These are phyloP conservation scores for Eupristina koningsbergeri DNA, from an alignment of 1,140 invertebrate species.

Conservation along the genomic window DNA sequence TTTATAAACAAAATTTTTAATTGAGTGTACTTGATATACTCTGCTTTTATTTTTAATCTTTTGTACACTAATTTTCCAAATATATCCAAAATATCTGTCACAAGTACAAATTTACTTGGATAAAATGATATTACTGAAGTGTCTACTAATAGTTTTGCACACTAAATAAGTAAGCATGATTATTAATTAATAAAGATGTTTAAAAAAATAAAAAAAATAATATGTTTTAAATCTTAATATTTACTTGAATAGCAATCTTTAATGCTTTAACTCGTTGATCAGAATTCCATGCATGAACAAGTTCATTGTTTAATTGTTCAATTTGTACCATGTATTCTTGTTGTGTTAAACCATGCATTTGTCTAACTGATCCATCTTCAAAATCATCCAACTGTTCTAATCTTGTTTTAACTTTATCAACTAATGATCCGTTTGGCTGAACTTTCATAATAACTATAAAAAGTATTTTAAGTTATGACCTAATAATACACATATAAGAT, in stretches of 20 bases:
- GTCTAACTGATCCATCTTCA: slow-evolving; percentile 90
- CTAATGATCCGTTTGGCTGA: slow-evolving; percentile 79
- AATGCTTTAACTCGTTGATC: slow-evolving; percentile 96
- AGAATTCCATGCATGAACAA: slow-evolving; percentile 91
- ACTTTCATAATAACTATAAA: slow-evolving; percentile 82
- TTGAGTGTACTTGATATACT: slow-evolving; percentile 75
- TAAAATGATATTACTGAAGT: slow-evolving; percentile 93
- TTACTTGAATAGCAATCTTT: slow-evolving; percentile 93
- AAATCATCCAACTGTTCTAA: slow-evolving; percentile 95
- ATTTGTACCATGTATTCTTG: slow-evolving; percentile 92
- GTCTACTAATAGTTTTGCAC: slow-evolving; percentile 92
- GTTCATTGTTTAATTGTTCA: slow-evolving; percentile 90
- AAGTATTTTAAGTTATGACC: slow-evolving; percentile 58
- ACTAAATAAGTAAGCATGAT: slow-evolving; percentile 75
- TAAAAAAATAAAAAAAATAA: slow-evolving; percentile 8
- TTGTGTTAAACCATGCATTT: slow-evolving; percentile 91
- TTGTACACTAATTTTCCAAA: slow-evolving; percentile 95
- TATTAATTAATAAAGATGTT: slow-evolving; percentile 3
- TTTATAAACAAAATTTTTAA: slow-evolving; percentile 23
- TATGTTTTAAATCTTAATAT: slow-evolving; percentile 12
- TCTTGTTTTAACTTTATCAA: slow-evolving; percentile 91
- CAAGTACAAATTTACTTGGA: slow-evolving; percentile 97
- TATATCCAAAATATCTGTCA: slow-evolving; percentile 95
- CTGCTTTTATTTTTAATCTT: slow-evolving; percentile 86
- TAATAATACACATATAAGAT: not conserved